phyloP scores from a whole-genome alignment of 2,888 invertebrate species.

The Yponomeuta cagnagella region DNA sequence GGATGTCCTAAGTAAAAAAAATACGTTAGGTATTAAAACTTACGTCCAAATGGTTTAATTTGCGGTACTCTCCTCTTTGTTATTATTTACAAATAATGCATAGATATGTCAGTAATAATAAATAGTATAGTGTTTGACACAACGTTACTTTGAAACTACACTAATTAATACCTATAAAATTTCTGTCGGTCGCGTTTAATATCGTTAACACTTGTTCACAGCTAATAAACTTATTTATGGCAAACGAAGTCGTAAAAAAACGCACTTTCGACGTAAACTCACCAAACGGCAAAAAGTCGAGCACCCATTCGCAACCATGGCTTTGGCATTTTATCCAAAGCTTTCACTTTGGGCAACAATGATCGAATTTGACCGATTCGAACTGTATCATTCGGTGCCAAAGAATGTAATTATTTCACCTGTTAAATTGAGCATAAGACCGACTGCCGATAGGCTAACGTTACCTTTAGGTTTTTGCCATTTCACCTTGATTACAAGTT shows the following conservation, averaged over 20 bases:
- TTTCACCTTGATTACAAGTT: conserved; percentile 4
- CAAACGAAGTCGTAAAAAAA: not conserved
- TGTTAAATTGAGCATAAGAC: conserved; percentile 11
- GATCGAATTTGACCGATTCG: not conserved
- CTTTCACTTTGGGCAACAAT: conserved; percentile 11
- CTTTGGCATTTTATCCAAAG: not conserved
- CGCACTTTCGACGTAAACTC: conserved; percentile 4
- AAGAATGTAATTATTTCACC: conserved; percentile 4
- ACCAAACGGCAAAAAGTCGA: conserved; percentile 4
- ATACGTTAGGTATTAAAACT: not conserved
- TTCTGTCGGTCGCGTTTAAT: not conserved
- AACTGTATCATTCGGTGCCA: not conserved
- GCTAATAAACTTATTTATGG: not conserved
- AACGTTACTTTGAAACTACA: not conserved
- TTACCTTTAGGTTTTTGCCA: not conserved
- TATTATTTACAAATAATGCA: not conserved
- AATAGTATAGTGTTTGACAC: not conserved
- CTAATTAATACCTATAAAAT: not conserved
- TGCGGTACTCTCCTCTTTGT: not conserved
- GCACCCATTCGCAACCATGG: conserved; percentile 5
- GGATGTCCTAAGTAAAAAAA: no score
- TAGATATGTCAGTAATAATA: not conserved
- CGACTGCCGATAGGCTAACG: not conserved
- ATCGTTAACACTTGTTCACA: not conserved
- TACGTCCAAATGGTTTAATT: not conserved